Evolutionary conservation across 2,888 invertebrate species (phyloP).

Genomic region (Brenthis daphne): DNA sequence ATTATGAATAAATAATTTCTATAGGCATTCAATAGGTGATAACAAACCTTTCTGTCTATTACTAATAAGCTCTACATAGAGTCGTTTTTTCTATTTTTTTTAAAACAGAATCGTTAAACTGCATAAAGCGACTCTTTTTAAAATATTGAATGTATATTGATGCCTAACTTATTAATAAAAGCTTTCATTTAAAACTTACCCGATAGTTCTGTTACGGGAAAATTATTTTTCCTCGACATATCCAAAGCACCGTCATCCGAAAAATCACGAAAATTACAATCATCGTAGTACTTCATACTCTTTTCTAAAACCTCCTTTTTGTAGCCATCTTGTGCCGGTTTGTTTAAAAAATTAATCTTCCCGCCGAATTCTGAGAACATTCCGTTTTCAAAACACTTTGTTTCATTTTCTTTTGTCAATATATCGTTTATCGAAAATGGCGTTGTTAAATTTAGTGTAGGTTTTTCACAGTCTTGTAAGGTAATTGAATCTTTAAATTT

Average conservation of each 20-base stretch:
- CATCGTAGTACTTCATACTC: slow-evolving; percentile 71
- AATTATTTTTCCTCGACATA: slow-evolving; percentile 76
- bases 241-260: slow-evolving; percentile 73
- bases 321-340: slow-evolving; percentile 56
- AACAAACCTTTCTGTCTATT: no score
- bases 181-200: slow-evolving; percentile 48
- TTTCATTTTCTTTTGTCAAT: slow-evolving; percentile 81
- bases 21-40: no score
- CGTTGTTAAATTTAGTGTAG: slow-evolving; percentile 75
- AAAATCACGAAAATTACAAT: slow-evolving; percentile 66
- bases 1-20: no score
- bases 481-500: slow-evolving; percentile 64
- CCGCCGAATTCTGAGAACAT: slow-evolving; percentile 66
- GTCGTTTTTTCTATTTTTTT: no score
- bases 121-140: no score
- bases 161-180: background rate
- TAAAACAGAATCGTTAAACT: no score
- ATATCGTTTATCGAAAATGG: slow-evolving; percentile 90
- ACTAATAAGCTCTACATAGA: no score
- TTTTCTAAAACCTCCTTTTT: slow-evolving; percentile 70
- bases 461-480: slow-evolving; percentile 72
- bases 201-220: slow-evolving; percentile 74
- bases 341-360: slow-evolving; percentile 64
- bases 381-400: slow-evolving; percentile 72
- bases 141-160: background rate